phyloP scores from a whole-genome alignment of 1,140 invertebrate species.

The Aethina tumida region DNA sequence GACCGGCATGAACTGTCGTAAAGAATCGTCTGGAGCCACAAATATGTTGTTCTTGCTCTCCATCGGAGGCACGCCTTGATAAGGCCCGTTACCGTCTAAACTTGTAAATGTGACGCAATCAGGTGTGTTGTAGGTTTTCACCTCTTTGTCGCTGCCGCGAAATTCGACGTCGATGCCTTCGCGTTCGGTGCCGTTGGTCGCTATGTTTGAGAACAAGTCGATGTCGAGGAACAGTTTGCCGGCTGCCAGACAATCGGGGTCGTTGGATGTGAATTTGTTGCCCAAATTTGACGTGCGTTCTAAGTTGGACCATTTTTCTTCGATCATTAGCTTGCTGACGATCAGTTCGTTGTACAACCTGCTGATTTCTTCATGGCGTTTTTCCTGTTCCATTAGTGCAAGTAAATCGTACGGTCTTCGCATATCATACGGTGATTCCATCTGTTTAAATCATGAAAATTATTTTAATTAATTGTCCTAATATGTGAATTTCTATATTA shows the following conservation, averaged over 20 bases:
- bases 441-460: constrained; percentile 29
- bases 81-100: constrained; percentile 65
- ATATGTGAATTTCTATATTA: background rate
- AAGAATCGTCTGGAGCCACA: constrained; percentile 51
- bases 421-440: constrained; percentile 69
- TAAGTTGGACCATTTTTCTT: constrained; percentile 51
- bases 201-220: constrained; percentile 59
- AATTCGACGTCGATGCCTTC: constrained; percentile 24
- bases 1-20: constrained; percentile 51
- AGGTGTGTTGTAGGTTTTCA: constrained; percentile 40
- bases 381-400: constrained; percentile 73
- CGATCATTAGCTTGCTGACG: constrained; percentile 52
- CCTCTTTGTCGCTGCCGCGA: constrained; percentile 17
- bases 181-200: constrained; percentile 41
- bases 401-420: constrained; percentile 68
- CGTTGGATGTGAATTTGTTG: constrained; percentile 49
- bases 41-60: constrained; percentile 52
- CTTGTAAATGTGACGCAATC: constrained; percentile 55
- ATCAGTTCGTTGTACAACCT: constrained; percentile 55
- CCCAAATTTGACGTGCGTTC: constrained; percentile 51
- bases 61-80: constrained; percentile 69
- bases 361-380: constrained; percentile 51
- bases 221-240: constrained; percentile 51
- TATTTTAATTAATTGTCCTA: background rate
- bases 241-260: constrained; percentile 56